phyloP scores from a whole-genome alignment of 2,797 vertebrate species.

The Adrianichthys oophorus region DNA sequence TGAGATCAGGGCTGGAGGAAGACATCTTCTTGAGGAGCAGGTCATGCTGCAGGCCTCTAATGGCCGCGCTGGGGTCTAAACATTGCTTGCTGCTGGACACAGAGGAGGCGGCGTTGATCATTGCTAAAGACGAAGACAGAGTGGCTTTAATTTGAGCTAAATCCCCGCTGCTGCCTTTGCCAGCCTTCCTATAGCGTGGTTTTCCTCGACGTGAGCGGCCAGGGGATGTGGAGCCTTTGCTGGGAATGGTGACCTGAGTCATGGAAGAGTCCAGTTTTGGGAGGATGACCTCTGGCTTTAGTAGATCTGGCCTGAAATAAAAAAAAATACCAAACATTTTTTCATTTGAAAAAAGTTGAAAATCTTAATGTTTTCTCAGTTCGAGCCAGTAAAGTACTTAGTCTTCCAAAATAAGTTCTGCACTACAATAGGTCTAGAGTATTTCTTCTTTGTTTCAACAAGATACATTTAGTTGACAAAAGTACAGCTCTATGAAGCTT shows the following conservation, averaged over 20 bases:
- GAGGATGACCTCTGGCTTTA: slow-evolving; percentile 92
- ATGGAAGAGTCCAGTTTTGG: slow-evolving; percentile 90
- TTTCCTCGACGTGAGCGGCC: slow-evolving; percentile 89
- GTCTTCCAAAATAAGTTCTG: no score
- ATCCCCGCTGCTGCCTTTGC: slow-evolving; percentile 88
- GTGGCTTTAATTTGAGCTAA: slow-evolving; percentile 81
- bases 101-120: slow-evolving; percentile 65
- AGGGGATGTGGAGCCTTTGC: slow-evolving; percentile 90
- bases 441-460: no score
- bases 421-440: no score
- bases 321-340: background rate
- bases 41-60: slow-evolving; percentile 85
- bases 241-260: slow-evolving; percentile 89
- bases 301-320: slow-evolving; percentile 86
- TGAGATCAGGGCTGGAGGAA: slow-evolving; percentile 91
- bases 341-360: no score
- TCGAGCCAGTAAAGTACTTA: no score
- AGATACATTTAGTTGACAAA: no score
- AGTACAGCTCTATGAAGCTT: no score
- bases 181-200: slow-evolving; percentile 89
- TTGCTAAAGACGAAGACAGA: slow-evolving; percentile 72
- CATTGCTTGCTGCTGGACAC: slow-evolving; percentile 74
- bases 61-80: slow-evolving; percentile 73
- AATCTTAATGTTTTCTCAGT: no score
- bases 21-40: slow-evolving; percentile 88